phyloP scores from a whole-genome alignment of 2,797 vertebrate genomes.

The Ctenosaura bakeri region DNA sequence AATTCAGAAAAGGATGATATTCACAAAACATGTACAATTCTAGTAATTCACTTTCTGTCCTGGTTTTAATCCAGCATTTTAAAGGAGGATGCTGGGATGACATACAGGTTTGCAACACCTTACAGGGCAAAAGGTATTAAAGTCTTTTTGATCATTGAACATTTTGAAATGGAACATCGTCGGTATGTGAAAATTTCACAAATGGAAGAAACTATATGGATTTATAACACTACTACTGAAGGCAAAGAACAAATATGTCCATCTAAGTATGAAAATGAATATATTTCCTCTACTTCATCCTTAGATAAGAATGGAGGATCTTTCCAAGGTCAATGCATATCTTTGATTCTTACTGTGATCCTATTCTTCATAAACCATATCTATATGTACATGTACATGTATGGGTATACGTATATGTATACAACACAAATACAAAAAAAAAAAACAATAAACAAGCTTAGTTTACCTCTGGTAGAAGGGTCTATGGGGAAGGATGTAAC shows the following conservation, averaged over 20 bases:
- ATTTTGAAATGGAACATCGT: not conserved
- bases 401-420: too few species aligned
- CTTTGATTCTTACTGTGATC: not conserved
- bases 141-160: fast-evolving
- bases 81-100: not conserved
- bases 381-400: too few species aligned
- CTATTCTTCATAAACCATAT: not conserved
- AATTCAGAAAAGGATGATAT: not conserved
- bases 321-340: not conserved
- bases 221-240: slow-evolving; percentile 4
- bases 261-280: not conserved
- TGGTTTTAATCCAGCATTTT: not conserved
- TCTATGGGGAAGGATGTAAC: not conserved
- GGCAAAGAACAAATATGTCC: not conserved
- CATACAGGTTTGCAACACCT: fast-evolving
- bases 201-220: not conserved
- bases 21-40: not conserved
- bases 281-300: not conserved
- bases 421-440: not conserved
- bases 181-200: not conserved
- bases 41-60: not conserved
- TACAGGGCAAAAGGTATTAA: not conserved
- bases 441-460: not conserved
- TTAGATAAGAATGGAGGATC: not conserved
- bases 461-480: not conserved